Percentiles rank a stretch among this genome's conserved stretches.
Evolutionary conservation across 2,888 invertebrate genomes (phyloP).

Genomic region (Drosophila histrio): DNA sequence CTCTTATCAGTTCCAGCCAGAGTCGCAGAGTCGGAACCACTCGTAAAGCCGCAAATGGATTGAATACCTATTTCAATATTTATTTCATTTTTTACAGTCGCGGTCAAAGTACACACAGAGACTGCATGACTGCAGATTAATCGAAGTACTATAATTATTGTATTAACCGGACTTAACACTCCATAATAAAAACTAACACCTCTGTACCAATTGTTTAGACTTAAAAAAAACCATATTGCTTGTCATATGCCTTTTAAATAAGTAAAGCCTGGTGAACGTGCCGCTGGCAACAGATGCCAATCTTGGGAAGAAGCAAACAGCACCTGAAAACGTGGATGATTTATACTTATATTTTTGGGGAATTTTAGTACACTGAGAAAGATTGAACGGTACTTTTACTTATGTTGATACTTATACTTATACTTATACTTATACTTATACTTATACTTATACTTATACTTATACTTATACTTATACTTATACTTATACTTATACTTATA

Average conservation of each 20-base stretch:
- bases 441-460: neutral
- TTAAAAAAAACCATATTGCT: neutral
- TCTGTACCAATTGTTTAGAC: constrained; percentile 10
- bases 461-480: neutral
- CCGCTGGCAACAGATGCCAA: constrained; percentile 41
- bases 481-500: neutral
- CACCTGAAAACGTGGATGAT: constrained; percentile 63
- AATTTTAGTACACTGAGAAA: constrained; percentile 29
- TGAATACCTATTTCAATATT: constrained; percentile 53
- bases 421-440: neutral
- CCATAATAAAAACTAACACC: constrained; percentile 8
- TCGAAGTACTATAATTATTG: neutral
- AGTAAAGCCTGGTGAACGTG: constrained; percentile 10
- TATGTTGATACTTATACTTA: no score
- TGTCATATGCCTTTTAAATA: neutral
- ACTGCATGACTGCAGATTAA: constrained; percentile 1
- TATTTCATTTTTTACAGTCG: constrained; percentile 1
- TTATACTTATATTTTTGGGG: no score
- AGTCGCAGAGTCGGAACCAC: constrained; percentile 44
- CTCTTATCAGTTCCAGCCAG: constrained; percentile 50
- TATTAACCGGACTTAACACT: neutral
- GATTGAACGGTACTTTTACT: neutral
- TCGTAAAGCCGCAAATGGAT: constrained; percentile 52
- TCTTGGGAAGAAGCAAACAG: constrained; percentile 28
- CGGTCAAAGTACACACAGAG: constrained; percentile 57